These are phyloP conservation scores for Apis laboriosa DNA, from an alignment of 1,140 invertebrate species.

Conservation along the genomic window DNA sequence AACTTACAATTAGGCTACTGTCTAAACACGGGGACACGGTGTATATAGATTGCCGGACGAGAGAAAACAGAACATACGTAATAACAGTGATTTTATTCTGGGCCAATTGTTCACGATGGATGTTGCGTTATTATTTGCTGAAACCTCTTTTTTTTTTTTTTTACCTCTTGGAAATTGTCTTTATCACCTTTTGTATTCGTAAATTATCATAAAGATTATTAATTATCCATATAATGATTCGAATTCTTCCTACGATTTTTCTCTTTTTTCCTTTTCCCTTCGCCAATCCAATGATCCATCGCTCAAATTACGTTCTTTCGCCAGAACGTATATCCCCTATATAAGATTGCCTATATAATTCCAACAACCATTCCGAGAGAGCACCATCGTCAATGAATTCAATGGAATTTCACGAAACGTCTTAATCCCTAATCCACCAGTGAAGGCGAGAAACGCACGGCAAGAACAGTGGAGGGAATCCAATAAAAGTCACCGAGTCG, in stretches of 20 bases:
- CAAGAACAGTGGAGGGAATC: slow-evolving; percentile 22
- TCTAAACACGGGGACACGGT: slow-evolving; percentile 37
- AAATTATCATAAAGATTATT: no score
- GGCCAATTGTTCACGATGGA: not conserved
- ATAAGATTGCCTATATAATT: no score
- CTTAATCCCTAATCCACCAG: not conserved
- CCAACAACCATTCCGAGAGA: no score
- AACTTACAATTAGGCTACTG: slow-evolving; percentile 56
- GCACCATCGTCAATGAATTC: not conserved
- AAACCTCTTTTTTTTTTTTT: no score
- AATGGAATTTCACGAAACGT: not conserved
- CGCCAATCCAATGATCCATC: no score
- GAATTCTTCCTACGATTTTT: no score
- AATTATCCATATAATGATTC: no score
- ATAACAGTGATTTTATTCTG: slow-evolving; percentile 30
- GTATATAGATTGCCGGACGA: slow-evolving; percentile 14
- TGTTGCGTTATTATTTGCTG: not conserved
- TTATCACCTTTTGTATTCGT: no score
- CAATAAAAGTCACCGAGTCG: slow-evolving; percentile 47
- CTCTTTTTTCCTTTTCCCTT: no score
- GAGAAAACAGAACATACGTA: not conserved
- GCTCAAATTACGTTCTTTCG: no score
- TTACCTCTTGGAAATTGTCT: no score
- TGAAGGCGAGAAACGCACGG: not conserved
- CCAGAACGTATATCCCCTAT: no score